Percentiles rank a stretch among this genome's conserved stretches.
phyloP scores from a whole-genome alignment of 92 coral and sea anemone genomes.

The Umimayanthus kanabou region DNA sequence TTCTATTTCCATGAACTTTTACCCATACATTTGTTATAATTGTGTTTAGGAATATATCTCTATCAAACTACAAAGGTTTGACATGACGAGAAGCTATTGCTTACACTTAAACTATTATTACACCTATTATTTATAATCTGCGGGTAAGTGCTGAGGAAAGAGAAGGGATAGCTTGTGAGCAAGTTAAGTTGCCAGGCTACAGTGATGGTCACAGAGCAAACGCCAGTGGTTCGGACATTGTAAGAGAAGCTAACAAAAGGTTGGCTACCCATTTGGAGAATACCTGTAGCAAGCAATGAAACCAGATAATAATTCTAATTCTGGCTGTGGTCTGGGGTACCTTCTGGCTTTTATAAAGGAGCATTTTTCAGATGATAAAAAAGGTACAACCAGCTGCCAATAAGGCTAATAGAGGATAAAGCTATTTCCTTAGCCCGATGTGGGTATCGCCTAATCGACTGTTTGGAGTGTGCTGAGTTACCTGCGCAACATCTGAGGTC shows the following conservation, averaged over 20 bases:
- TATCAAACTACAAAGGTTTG: too few species aligned
- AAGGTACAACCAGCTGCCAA: constrained; percentile 59
- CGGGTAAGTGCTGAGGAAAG: too few species aligned
- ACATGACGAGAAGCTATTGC: too few species aligned
- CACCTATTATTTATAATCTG: too few species aligned
- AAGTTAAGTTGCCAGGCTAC: too few species aligned
- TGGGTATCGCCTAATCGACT: constrained; percentile 60
- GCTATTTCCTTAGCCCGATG: constrained; percentile 59
- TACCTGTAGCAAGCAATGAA: constrained; percentile 27
- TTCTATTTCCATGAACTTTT: too few species aligned
- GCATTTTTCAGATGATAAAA: constrained; percentile 54
- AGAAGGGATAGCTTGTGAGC: too few species aligned
- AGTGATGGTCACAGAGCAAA: too few species aligned
- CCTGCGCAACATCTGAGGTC: constrained; percentile 52
- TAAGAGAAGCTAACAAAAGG: constrained; percentile 12
- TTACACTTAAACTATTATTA: too few species aligned
- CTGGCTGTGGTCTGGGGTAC: constrained; percentile 61
- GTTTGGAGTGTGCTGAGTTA: constrained; percentile 48
- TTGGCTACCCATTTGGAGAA: constrained; percentile 40
- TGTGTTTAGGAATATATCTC: too few species aligned
- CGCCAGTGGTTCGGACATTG: too few species aligned
- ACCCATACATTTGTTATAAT: too few species aligned
- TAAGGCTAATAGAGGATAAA: constrained; percentile 59
- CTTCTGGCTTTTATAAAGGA: constrained; percentile 54
- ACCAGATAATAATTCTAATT: constrained; percentile 20